phyloP scores from a whole-genome alignment of 2,113 vertebrate species.

The Morone saxatilis region DNA sequence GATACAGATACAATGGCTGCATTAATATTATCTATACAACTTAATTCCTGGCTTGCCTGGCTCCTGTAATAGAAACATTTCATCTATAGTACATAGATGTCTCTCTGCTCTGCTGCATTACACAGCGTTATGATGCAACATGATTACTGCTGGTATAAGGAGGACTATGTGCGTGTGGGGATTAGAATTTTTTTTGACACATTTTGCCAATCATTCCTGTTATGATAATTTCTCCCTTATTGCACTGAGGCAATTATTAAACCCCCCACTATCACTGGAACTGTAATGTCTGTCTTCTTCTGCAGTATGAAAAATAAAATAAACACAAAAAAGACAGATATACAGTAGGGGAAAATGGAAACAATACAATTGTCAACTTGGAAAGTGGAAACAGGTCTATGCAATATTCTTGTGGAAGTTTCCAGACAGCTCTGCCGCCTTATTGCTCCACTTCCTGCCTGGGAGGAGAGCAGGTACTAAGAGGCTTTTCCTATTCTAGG shows the following conservation, averaged over 20 bases:
- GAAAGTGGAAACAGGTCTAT: constrained; percentile 3
- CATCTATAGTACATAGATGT: constrained; percentile 6
- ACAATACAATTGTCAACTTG: neutral
- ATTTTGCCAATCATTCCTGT: constrained; percentile 34
- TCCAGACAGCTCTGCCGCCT: constrained; percentile 34
- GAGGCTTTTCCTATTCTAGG: constrained; percentile 79
- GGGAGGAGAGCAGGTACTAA: constrained; percentile 72
- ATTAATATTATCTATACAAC: constrained; percentile 49
- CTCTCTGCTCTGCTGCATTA: constrained; percentile 12
- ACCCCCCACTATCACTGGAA: neutral
- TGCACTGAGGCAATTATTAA: constrained; percentile 14
- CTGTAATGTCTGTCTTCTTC: neutral
- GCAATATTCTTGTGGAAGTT: constrained; percentile 7
- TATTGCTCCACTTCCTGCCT: constrained; percentile 58
- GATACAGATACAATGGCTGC: constrained; percentile 52
- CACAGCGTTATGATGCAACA: constrained; percentile 41
- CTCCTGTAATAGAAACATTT: constrained; percentile 51
- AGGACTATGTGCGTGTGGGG: constrained; percentile 15
- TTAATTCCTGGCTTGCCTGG: constrained; percentile 29
- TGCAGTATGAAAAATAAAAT: neutral
- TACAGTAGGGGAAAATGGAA: neutral
- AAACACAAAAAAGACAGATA: neutral
- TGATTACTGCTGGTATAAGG: constrained; percentile 48
- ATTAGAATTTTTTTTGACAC: constrained; percentile 8
- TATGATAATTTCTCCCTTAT: constrained; percentile 32